Percentiles rank a stretch among this genome's conserved stretches.
These are phyloP conservation scores for Nemapogon koenigi DNA, from an alignment of 2,888 invertebrate species.

Conservation along the genomic window DNA sequence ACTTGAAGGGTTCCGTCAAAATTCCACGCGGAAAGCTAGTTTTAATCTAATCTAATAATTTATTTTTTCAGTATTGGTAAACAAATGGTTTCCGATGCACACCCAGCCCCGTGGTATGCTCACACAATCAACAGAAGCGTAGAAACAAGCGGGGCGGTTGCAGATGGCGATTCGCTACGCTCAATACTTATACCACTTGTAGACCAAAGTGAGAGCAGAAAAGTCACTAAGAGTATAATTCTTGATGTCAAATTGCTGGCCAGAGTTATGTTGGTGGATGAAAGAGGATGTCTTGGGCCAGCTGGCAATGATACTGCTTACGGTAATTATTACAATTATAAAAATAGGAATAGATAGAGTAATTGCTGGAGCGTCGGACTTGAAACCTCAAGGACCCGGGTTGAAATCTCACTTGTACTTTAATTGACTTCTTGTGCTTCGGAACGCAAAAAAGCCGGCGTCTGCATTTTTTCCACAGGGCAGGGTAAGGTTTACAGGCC, in stretches of 20 bases:
- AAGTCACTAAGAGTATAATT: constrained; percentile 19
- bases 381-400: no score
- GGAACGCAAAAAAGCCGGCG: no score
- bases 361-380: no score
- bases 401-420: no score
- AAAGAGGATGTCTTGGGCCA: constrained; percentile 41
- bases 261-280: constrained; percentile 40
- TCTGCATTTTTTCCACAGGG: no score
- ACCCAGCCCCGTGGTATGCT: constrained; percentile 44
- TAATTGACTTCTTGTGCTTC: no score
- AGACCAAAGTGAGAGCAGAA: constrained; percentile 23
- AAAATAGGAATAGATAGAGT: no score
- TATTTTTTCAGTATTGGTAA: constrained; percentile 36
- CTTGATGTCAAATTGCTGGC: constrained; percentile 39
- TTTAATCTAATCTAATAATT: constrained; percentile 5
- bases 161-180: constrained; percentile 25
- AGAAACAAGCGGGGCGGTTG: constrained; percentile 29
- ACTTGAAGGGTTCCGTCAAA: no score
- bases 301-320: constrained; percentile 45
- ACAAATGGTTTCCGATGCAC: constrained; percentile 45
- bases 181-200: constrained; percentile 33
- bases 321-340: constrained; percentile 25
- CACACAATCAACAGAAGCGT: constrained; percentile 30
- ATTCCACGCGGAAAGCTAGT: no score
- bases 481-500: no score